A percentile compares a stretch with the other conserved stretches of the same genome.
These are phyloP conservation scores for Byasa hedistus DNA, from an alignment of 2,888 invertebrate genomes.

Conservation along the genomic window DNA sequence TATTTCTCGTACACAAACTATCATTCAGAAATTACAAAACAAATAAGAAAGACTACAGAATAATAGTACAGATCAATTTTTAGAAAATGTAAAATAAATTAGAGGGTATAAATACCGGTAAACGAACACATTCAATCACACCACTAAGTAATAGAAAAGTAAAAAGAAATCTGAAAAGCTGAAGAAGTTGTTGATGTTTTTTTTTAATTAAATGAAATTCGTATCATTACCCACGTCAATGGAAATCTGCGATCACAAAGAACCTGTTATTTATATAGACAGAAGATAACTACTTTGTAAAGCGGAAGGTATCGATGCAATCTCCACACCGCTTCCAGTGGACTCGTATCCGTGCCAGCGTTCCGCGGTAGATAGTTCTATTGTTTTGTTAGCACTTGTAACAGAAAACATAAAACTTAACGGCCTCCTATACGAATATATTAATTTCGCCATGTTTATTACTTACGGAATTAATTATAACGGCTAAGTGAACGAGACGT, in stretches of 20 bases:
- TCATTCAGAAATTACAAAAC: too few species aligned
- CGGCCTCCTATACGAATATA: constrained; percentile 56
- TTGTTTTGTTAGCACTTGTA: constrained; percentile 50
- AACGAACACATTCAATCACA: too few species aligned
- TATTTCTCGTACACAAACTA: not conserved
- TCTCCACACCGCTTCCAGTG: constrained; percentile 35
- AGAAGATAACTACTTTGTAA: not conserved
- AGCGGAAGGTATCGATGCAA: not conserved
- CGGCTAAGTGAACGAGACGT: constrained; percentile 65
- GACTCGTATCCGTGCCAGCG: constrained; percentile 32
- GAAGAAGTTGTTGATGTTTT: too few species aligned
- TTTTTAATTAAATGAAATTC: too few species aligned
- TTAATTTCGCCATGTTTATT: constrained; percentile 65
- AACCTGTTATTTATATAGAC: not conserved
- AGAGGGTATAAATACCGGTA: too few species aligned
- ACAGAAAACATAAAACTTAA: constrained; percentile 51
- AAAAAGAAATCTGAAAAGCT: too few species aligned
- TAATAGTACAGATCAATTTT: too few species aligned
- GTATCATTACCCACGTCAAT: too few species aligned
- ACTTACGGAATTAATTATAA: constrained; percentile 68
- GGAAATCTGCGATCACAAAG: too few species aligned
- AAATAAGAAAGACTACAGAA: too few species aligned
- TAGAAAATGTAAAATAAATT: too few species aligned
- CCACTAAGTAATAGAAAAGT: too few species aligned
- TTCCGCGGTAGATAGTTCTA: constrained; percentile 39